Conservation (phyloP, 1,140 invertebrate genomes). For the Drosophila fuyamai region DNA sequence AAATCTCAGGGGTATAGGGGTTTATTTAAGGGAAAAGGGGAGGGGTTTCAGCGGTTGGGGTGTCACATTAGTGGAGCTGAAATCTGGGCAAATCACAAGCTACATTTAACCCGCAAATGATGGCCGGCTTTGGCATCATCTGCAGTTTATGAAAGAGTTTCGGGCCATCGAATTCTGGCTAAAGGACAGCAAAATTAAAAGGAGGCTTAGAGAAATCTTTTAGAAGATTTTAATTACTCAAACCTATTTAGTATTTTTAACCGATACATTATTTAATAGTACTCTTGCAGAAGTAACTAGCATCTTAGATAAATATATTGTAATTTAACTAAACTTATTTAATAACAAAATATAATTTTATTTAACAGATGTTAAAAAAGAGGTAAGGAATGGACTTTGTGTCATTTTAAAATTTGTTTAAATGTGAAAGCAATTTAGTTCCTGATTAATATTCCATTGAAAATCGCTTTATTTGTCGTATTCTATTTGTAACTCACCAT, state of each 20-base stretch:
- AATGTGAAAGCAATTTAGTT: too few relatives aligned
- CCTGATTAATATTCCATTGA: too few relatives aligned
- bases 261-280: too few relatives aligned
- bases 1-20: conserved; percentile 20
- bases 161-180: background rate
- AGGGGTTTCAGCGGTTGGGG: conserved; percentile 7
- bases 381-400: too few relatives aligned
- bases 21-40: conserved; percentile 2
- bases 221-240: background rate
- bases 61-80: conserved; percentile 48
- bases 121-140: conserved; percentile 63
- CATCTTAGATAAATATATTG: too few relatives aligned
- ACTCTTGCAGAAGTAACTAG: too few relatives aligned
- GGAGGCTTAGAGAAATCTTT: background rate
- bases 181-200: conserved; percentile 12
- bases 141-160: conserved; percentile 56
- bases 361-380: too few relatives aligned
- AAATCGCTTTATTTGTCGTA: background rate
- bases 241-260: too few relatives aligned
- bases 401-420: too few relatives aligned
- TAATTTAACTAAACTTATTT: too few relatives aligned
- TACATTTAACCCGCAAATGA: conserved; percentile 76
- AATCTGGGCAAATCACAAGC: conserved; percentile 77
- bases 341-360: too few relatives aligned
- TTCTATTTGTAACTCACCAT: background rate